Percentiles rank a stretch among this genome's conserved stretches.
phyloP scores from a whole-genome alignment of 2,113 vertebrate genomes.

The Coturnix japonica region DNA sequence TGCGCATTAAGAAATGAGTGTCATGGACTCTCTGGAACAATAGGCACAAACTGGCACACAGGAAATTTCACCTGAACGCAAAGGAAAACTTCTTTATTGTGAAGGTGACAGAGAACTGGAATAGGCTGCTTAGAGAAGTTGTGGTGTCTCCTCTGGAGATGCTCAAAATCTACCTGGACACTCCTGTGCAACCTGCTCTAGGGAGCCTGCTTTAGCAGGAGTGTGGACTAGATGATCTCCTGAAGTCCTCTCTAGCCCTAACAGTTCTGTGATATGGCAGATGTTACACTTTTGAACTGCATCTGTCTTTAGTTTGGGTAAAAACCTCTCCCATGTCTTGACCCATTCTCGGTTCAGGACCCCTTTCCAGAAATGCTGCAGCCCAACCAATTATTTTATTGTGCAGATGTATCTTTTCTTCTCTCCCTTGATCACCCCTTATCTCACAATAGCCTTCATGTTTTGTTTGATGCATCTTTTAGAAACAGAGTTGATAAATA shows the following conservation, averaged over 20 bases:
- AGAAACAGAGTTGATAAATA: slow-evolving; percentile 24
- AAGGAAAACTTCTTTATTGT: too few species aligned
- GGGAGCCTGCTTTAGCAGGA: too few species aligned
- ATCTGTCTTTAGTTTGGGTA: neutral
- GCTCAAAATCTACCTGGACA: too few species aligned
- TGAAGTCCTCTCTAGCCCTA: too few species aligned
- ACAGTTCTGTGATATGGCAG: neutral
- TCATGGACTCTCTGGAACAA: neutral
- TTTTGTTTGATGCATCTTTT: slow-evolving; percentile 38
- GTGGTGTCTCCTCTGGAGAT: too few species aligned
- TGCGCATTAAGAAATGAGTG: neutral
- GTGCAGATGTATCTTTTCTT: neutral
- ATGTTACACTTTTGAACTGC: neutral
- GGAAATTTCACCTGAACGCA: too few species aligned
- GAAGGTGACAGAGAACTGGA: too few species aligned
- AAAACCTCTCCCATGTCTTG: neutral
- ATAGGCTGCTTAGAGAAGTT: neutral
- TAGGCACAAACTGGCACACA: too few species aligned
- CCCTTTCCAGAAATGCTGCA: neutral
- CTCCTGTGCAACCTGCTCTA: too few species aligned
- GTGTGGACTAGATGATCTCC: too few species aligned
- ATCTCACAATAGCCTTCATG: neutral
- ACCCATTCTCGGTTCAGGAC: neutral
- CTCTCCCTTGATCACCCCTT: neutral
- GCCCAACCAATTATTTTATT: neutral